Evolutionary conservation across 2,797 vertebrate species (phyloP).

Genomic region (Phaenicophaeus curvirostris): DNA sequence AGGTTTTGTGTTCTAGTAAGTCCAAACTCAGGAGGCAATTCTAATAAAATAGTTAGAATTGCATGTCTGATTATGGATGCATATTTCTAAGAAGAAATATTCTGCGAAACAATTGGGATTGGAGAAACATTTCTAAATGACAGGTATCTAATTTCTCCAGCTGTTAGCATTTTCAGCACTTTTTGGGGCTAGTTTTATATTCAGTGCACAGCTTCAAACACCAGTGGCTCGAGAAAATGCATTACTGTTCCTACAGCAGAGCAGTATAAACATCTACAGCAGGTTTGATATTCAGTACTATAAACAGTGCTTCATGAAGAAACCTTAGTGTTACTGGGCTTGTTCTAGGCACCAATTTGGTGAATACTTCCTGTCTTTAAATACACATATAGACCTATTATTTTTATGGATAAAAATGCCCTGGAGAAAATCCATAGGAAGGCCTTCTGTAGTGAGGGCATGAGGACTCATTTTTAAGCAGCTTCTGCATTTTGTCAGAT

Average conservation of each 20-base stretch:
- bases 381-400: background rate
- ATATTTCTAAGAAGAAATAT: slow-evolving; percentile 50
- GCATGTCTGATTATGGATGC: slow-evolving; percentile 12
- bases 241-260: background rate
- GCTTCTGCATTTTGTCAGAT: background rate
- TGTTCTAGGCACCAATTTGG: background rate
- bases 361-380: background rate
- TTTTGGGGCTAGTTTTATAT: slow-evolving; percentile 1
- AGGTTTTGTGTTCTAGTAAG: slow-evolving; percentile 38
- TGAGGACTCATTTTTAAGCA: background rate
- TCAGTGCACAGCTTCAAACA: background rate
- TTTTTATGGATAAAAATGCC: background rate
- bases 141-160: slow-evolving; percentile 5
- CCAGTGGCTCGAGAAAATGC: background rate
- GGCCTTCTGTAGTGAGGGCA: background rate
- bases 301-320: background rate
- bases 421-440: background rate
- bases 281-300: background rate
- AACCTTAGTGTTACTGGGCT: background rate
- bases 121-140: slow-evolving; percentile 25
- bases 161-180: slow-evolving; percentile 7
- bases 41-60: slow-evolving; percentile 26
- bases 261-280: background rate
- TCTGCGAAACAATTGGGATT: slow-evolving; percentile 5
- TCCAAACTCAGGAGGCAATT: slow-evolving; percentile 15